Evolutionary conservation across 2,888 invertebrate species (phyloP).

Genomic region (Pteria penguin): DNA sequence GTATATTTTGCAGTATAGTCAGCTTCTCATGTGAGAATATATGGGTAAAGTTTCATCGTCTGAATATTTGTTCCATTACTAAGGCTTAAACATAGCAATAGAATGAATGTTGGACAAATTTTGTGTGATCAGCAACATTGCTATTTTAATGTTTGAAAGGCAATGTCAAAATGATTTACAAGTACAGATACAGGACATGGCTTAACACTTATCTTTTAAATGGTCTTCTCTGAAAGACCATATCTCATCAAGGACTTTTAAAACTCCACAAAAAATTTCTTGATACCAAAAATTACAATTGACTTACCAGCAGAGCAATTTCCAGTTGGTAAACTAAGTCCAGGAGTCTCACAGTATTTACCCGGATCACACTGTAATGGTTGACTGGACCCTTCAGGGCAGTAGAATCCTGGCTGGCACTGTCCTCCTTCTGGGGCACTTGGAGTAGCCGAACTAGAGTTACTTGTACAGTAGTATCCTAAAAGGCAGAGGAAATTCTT

Average conservation of each 20-base stretch:
- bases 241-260: neutral
- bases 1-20: too few relatives aligned
- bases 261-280: neutral
- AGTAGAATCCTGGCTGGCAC: slow-evolving; percentile 74
- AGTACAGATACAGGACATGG: too few relatives aligned
- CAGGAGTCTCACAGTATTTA: slow-evolving; percentile 69
- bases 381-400: slow-evolving; percentile 64
- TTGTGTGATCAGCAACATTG: too few relatives aligned
- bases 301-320: slow-evolving; percentile 74
- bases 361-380: slow-evolving; percentile 68
- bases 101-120: too few relatives aligned
- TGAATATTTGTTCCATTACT: too few relatives aligned
- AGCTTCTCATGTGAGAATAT: too few relatives aligned
- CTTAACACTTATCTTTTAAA: too few relatives aligned
- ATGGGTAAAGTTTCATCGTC: too few relatives aligned
- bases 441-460: slow-evolving; percentile 65
- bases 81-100: too few relatives aligned
- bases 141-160: too few relatives aligned
- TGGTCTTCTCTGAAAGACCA: neutral
- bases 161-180: too few relatives aligned
- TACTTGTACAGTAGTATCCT: slow-evolving; percentile 77
- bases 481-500: slow-evolving; percentile 16
- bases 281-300: neutral
- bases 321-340: slow-evolving; percentile 69
- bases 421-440: slow-evolving; percentile 68